Base-by-base conservation (phyloP, 1,140 invertebrate species). In the Triops longicaudatus region DNA sequence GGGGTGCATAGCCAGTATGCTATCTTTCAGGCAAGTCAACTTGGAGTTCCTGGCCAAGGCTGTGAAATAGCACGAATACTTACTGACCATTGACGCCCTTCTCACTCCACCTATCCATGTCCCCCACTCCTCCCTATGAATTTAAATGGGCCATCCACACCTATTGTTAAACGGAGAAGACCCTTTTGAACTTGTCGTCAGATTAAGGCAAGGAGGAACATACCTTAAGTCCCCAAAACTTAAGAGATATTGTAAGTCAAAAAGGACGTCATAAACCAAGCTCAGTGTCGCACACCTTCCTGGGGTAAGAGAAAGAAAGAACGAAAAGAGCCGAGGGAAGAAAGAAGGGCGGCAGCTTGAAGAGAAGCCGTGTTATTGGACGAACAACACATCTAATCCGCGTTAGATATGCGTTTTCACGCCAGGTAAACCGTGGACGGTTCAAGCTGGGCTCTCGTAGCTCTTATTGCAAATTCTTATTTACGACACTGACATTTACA, bases 351-450 rank as follows among this genome's bases (percentile, higher is more conserved):
- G 50, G 50, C 50, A 63, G 22, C 50, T 3, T 22, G 10, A 63
- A 22, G 4, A 63, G 50, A 63, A 63, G 50, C 50, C 50, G 50
- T 63, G 50, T 63, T 63, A 63, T 63, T 17, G 50, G 50, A n/a
- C 50, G 50, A 63, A 63, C 50, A 22, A 63, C 50, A 14, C 14
- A 22, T 22, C 14, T 63, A 63, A 63, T 22, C 50, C 50, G 50
- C 50, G 50, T 63, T 63, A 63, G 50, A 63, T 63, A 63, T 63
- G 50, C 50, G 50, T 63, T 63, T 63, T 63, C 50, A 63, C 50
- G 50, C 50, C 50, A 63, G n/a, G 50, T 37, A 37, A 4, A 37
- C 31, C 31, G 31, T 37, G 31, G 31, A 37, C 7, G 31, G 31
- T 37, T 37, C 31, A 37, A 37, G 7, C 7, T 2, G 31, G 31